phyloP scores from a whole-genome alignment of 2,888 invertebrate genomes.

The Drosophila seclusa region DNA sequence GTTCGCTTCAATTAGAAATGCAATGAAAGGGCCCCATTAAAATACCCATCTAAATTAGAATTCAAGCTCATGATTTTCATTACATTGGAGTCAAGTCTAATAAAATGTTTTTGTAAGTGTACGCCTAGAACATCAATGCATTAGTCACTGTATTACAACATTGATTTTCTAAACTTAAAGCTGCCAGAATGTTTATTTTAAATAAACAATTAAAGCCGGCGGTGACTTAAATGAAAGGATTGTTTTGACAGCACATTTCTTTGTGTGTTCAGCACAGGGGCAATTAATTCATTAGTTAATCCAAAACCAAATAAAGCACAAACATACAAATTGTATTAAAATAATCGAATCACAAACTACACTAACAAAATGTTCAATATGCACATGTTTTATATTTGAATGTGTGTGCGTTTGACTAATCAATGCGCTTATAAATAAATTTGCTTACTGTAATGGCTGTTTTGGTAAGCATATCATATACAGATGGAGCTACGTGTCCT shows the following conservation, averaged over 20 bases:
- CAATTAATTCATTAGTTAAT: slow-evolving; percentile 80
- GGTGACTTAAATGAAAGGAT: slow-evolving; percentile 5
- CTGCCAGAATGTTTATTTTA: background rate
- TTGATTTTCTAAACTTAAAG: background rate
- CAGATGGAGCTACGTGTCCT: slow-evolving; percentile 22
- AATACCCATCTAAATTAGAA: background rate
- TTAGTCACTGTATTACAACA: background rate
- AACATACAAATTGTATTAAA: slow-evolving; percentile 74
- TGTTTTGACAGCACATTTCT: background rate
- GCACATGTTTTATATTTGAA: slow-evolving; percentile 24
- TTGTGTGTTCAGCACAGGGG: slow-evolving; percentile 18
- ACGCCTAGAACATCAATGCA: background rate
- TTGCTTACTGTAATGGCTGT: slow-evolving; percentile 38
- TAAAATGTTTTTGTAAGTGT: background rate
- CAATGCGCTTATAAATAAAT: slow-evolving; percentile 64
- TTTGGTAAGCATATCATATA: slow-evolving; percentile 33
- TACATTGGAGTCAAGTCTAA: background rate
- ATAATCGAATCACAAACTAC: slow-evolving; percentile 69
- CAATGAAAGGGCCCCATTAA: background rate
- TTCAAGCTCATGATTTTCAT: background rate
- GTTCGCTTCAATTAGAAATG: slow-evolving; percentile 17
- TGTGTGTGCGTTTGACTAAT: slow-evolving; percentile 59
- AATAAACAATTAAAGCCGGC: slow-evolving; percentile 6
- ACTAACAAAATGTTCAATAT: slow-evolving; percentile 11
- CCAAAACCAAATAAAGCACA: slow-evolving; percentile 58